These are phyloP conservation scores for Melinaea marsaeus DNA, from an alignment of 2,888 invertebrate species.

Conservation along the genomic window DNA sequence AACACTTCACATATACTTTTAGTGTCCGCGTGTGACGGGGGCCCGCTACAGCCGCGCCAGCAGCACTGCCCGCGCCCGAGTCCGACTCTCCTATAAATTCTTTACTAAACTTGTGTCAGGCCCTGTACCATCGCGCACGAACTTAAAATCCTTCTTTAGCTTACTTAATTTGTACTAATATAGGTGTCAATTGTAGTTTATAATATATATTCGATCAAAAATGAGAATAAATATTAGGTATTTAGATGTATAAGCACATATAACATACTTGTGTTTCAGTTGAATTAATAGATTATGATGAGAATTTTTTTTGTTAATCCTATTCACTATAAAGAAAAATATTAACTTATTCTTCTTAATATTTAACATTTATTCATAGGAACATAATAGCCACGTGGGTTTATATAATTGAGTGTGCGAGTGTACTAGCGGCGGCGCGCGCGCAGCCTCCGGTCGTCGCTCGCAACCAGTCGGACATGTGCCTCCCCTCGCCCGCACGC, in stretches of 20 bases:
- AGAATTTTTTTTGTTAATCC: too few relatives aligned
- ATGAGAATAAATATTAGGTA: too few relatives aligned
- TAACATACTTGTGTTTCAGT: too few relatives aligned
- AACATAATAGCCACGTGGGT: constrained; percentile 34
- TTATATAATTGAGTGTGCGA: constrained; percentile 33
- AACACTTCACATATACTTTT: constrained; percentile 54
- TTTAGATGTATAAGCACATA: too few relatives aligned
- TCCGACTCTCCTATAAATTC: constrained; percentile 71
- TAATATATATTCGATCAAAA: too few relatives aligned
- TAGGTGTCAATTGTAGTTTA: too few relatives aligned
- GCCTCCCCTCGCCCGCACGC: constrained; percentile 49
- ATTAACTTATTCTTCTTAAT: background rate
- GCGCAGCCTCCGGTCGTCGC: constrained; percentile 75
- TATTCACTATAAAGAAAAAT: background rate
- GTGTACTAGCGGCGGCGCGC: constrained; percentile 51
- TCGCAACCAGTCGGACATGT: constrained; percentile 75
- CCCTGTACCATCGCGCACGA: constrained; percentile 64
- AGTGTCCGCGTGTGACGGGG: constrained; percentile 41
- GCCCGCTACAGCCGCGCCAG: constrained; percentile 37
- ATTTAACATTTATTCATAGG: background rate
- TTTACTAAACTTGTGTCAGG: constrained; percentile 71
- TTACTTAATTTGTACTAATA: background rate
- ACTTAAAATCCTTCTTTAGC: constrained; percentile 46
- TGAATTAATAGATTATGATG: too few relatives aligned
- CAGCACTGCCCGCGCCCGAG: constrained; percentile 54